Evolutionary conservation across 2,113 vertebrate genomes (phyloP).

Genomic region (Thunnus thynnus): DNA sequence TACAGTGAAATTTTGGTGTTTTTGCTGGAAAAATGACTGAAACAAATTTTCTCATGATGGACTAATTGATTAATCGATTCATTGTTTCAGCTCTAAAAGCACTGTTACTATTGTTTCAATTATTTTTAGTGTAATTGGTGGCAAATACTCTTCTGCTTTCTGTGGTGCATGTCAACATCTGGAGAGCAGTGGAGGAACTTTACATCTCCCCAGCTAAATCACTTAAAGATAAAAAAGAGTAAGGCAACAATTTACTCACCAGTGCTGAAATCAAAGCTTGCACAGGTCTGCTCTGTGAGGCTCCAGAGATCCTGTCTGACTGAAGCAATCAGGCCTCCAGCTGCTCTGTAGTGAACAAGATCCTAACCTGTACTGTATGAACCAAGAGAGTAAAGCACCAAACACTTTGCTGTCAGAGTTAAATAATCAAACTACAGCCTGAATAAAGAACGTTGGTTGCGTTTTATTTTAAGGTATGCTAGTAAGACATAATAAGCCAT

Average conservation of each 20-base stretch:
- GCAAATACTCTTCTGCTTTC: neutral
- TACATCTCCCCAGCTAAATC: neutral
- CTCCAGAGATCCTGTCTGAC: neutral
- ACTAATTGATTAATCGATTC: no score
- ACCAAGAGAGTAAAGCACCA: conserved; percentile 27
- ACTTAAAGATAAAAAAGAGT: conserved; percentile 10
- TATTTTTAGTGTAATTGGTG: conserved; percentile 1
- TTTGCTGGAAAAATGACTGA: no score
- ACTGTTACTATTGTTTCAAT: neutral
- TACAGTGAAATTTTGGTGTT: no score
- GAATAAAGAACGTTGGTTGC: neutral
- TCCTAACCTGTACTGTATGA: conserved; percentile 22
- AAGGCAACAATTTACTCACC: conserved; percentile 7
- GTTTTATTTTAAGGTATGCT: no score
- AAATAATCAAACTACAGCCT: conserved; percentile 18
- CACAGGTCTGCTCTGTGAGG: conserved; percentile 15
- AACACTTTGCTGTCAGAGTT: conserved; percentile 38
- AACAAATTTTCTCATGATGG: no score
- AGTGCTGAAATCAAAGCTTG: conserved; percentile 33
- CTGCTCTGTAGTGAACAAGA: conserved; percentile 28
- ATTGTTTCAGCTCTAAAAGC: no score
- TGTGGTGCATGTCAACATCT: conserved; percentile 7
- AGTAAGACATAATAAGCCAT: no score
- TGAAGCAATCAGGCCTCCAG: conserved; percentile 43
- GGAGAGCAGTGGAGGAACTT: neutral